Conservation (phyloP, 2,888 invertebrate species). For the Agapostemon virescens region DNA sequence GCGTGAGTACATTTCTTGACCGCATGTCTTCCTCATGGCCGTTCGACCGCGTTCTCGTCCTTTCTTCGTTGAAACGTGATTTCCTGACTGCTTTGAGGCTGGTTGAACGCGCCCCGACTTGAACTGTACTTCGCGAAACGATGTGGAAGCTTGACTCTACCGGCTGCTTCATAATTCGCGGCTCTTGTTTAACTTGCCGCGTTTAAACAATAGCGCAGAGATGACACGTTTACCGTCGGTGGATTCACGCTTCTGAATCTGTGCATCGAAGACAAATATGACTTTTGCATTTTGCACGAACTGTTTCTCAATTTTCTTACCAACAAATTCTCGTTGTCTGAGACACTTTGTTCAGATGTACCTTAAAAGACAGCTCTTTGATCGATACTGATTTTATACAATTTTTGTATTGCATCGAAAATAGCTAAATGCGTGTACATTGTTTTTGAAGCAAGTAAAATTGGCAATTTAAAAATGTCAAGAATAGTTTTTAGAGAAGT, state of each 20-base stretch:
- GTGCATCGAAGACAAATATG: too few relatives aligned
- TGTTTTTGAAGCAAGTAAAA: too few relatives aligned
- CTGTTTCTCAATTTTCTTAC: neutral
- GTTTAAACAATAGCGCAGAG: neutral
- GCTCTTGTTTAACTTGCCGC: neutral
- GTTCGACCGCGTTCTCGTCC: neutral
- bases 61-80: constrained; percentile 5
- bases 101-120: constrained; percentile 3
- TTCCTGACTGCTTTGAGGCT: constrained; percentile 36
- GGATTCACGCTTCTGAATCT: too few relatives aligned
- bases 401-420: too few relatives aligned
- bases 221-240: neutral
- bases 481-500: too few relatives aligned
- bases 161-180: neutral
- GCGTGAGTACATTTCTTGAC: constrained; percentile 18
- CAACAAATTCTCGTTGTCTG: too few relatives aligned
- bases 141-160: neutral
- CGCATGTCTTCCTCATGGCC: constrained; percentile 3
- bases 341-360: too few relatives aligned
- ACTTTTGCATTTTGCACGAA: neutral
- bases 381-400: too few relatives aligned
- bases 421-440: too few relatives aligned
- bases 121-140: constrained; percentile 22
- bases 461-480: too few relatives aligned
- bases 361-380: too few relatives aligned